Evolutionary conservation across 2,888 invertebrate genomes (phyloP).

Genomic region (Unio delphinus): DNA sequence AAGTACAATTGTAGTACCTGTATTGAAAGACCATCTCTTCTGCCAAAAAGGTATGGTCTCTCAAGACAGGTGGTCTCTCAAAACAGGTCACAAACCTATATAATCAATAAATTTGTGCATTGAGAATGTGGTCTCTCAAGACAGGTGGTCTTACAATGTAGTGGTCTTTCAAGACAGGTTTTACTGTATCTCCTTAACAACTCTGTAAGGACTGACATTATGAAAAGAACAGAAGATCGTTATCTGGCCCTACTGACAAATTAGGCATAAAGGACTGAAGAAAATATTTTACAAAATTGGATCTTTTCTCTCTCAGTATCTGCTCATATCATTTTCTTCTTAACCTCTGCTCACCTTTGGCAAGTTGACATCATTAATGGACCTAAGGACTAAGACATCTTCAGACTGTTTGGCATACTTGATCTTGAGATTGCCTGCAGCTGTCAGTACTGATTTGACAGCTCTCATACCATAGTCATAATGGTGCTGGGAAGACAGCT

Average conservation of each 20-base stretch:
- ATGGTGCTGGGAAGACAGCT: constrained; percentile 72
- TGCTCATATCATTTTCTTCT: constrained; percentile 20
- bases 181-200: no score
- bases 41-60: no score
- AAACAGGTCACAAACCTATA: no score
- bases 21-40: no score
- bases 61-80: no score
- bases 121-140: no score
- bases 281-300: neutral
- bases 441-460: constrained; percentile 70
- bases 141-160: no score
- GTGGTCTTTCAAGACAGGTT: no score
- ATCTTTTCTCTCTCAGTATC: neutral
- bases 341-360: constrained; percentile 63
- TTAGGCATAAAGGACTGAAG: neutral
- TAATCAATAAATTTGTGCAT: no score
- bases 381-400: constrained; percentile 68
- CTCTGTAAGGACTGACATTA: no score
- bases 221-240: neutral
- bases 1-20: no score
- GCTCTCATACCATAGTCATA: constrained; percentile 72
- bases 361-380: constrained; percentile 71
- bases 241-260: neutral
- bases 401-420: constrained; percentile 68
- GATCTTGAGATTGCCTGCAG: constrained; percentile 70